Evolutionary conservation across 2,888 invertebrate species (phyloP), one percentile per base, ranked within the genome.

Genomic region (Euphydryas editha): DNA sequence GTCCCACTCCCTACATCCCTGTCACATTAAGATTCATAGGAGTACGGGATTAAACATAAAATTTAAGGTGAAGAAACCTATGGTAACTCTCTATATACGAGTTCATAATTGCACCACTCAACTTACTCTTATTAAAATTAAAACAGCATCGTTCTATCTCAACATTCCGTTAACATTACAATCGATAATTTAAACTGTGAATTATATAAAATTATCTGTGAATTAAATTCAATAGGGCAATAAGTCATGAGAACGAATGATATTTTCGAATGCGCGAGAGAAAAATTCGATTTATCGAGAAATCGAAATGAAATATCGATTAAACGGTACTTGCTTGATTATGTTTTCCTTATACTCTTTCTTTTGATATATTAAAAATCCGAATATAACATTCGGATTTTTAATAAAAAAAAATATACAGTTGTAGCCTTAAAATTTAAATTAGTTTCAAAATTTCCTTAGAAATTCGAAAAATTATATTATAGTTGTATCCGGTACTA

Each of bases 171-270:
- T 78, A 75, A 76, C 76, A 65, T 51, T 63, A 17, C 15, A 11
- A 51, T 24, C 68, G 71, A 75, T 79, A 77, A 81, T 81, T 80
- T 80, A 78, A 80, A 78, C 76, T 72, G 76, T 78, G 76, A 78
- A 78, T 71, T 71, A 65, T 67, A 70, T 70, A 63, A 66, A 70
- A 68, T 68, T 66, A 66, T 70, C 75, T 70, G 72, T 74, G 71
- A 72, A 69, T 71, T 61, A 59, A 65, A 64, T 56, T 51, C 30
- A 59, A 69, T 68, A 49, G 59, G 67, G 57, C 62, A 17, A 66
- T 57, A 65, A 59, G 73, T 70, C 51, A 58, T 24, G 69, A 73
- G 76, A 75, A 59, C 62, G 42, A 58, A 37, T 44, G 54, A 18
- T 67, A 63, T 60, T 54, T n/a, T 20, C n/a, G 20, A 24, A 24